Percentiles rank a stretch among this genome's conserved stretches.
phyloP scores from a whole-genome alignment of 2,797 vertebrate genomes.

The Acomys russatus region DNA sequence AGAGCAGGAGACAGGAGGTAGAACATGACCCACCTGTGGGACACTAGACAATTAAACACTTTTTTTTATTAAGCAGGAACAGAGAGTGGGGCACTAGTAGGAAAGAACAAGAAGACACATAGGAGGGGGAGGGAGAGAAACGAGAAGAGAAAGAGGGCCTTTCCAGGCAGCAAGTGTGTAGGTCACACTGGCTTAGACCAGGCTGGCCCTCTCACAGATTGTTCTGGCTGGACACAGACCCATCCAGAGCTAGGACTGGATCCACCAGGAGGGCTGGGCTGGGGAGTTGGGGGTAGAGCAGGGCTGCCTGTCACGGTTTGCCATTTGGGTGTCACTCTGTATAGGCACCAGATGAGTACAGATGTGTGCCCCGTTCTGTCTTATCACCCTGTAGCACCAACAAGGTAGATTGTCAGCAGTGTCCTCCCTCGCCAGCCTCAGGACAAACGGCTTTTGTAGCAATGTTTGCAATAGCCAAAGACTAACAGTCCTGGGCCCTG shows the following conservation, averaged over 20 bases:
- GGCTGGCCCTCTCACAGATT: no score
- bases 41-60: no score
- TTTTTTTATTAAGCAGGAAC: neutral
- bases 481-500: neutral
- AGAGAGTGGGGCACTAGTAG: neutral
- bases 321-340: no score
- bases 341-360: rapidly evolving
- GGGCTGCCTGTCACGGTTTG: no score
- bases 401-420: neutral
- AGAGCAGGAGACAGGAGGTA: neutral
- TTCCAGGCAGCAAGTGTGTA: neutral
- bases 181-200: neutral
- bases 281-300: no score
- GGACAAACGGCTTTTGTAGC: neutral
- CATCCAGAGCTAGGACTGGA: neutral
- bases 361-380: rapidly evolving
- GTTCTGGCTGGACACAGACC: rapidly evolving
- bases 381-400: rapidly evolving
- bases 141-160: neutral
- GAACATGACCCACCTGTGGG: neutral
- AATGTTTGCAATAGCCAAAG: neutral
- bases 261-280: rapidly evolving
- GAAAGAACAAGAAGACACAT: neutral
- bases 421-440: no score
- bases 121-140: neutral